Evolutionary conservation across 2,113 vertebrate species (phyloP).

Genomic region (Thunnus maccoyii): DNA sequence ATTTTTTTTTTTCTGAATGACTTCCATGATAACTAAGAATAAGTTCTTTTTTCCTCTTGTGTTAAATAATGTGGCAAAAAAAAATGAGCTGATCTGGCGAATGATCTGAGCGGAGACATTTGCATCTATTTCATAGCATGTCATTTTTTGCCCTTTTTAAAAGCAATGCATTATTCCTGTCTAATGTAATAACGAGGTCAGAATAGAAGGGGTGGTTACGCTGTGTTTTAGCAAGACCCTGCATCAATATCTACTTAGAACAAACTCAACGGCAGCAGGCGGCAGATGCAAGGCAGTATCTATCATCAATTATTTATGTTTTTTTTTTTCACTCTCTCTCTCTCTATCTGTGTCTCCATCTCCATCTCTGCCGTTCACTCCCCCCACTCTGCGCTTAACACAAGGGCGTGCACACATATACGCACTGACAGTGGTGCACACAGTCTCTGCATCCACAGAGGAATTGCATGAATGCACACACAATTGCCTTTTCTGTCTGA

Average conservation of each 20-base stretch:
- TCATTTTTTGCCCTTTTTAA: conserved; percentile 40
- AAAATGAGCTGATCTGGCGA: conserved; percentile 64
- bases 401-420: conserved; percentile 42
- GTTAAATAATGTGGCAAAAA: conserved; percentile 36
- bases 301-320: conserved; percentile 79
- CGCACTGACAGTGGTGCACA: conserved; percentile 28
- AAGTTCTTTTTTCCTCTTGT: conserved; percentile 17
- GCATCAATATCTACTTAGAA: conserved; percentile 71
- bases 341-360: conserved; percentile 68
- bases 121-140: conserved; percentile 55
- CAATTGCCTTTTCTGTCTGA: conserved; percentile 53
- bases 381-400: conserved; percentile 28
- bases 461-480: conserved; percentile 46
- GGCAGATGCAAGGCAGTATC: conserved; percentile 77
- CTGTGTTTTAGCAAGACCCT: conserved; percentile 40
- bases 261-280: conserved; percentile 67
- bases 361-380: conserved; percentile 46
- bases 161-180: conserved; percentile 57
- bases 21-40: conserved; percentile 49
- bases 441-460: conserved; percentile 39
- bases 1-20: conserved; percentile 15
- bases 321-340: conserved; percentile 58
- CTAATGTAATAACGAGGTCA: conserved; percentile 77
- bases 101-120: conserved; percentile 57
- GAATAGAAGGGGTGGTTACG: conserved; percentile 36